These are phyloP conservation scores for Pantelozetes paolii DNA, from an alignment of 2,888 invertebrate species.

Conservation along the genomic window DNA sequence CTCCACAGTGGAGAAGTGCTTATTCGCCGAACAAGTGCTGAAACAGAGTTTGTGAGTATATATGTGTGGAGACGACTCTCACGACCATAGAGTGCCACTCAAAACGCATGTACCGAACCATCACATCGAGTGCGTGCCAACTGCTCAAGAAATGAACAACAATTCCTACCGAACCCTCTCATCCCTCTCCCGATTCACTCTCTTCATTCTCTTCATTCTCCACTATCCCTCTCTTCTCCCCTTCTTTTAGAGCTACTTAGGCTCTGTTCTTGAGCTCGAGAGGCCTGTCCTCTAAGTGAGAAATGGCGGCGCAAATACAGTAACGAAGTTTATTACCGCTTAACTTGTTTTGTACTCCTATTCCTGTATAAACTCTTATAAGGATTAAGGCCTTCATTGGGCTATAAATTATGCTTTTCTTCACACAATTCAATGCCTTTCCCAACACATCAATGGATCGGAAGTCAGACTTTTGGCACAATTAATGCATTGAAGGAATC, in stretches of 20 bases:
- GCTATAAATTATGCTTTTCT: constrained; percentile 16
- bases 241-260: constrained; percentile 26
- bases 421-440: neutral
- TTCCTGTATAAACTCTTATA: neutral
- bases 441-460: neutral
- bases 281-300: constrained; percentile 8
- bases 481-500: neutral
- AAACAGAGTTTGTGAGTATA: neutral
- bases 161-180: neutral
- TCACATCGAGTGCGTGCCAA: constrained; percentile 31
- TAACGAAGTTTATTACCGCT: constrained; percentile 25
- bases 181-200: neutral
- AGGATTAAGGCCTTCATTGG: neutral
- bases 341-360: constrained; percentile 9
- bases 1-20: constrained; percentile 33
- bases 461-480: neutral
- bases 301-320: constrained; percentile 26
- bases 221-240: neutral
- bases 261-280: constrained; percentile 5
- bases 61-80: constrained; percentile 28
- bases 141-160: constrained; percentile 37
- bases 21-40: constrained; percentile 32
- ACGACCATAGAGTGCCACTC: constrained; percentile 33
- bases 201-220: neutral
- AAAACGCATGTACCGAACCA: constrained; percentile 35